Conservation (phyloP, 1,140 invertebrate genomes). For the Platorchestia sp. region DNA sequence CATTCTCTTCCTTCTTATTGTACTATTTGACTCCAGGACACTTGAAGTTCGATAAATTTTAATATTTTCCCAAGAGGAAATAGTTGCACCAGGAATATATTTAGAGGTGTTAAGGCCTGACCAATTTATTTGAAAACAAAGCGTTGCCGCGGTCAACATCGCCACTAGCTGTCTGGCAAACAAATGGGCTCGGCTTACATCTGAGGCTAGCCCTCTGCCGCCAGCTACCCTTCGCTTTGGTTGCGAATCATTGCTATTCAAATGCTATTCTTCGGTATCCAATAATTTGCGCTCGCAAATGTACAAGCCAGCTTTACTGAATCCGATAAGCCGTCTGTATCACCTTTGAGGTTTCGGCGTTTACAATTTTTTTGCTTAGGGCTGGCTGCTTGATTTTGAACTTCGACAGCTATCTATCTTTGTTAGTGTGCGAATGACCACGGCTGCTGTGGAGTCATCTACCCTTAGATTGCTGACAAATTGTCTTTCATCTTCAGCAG, state of each 20-base stretch:
- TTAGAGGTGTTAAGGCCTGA: neutral
- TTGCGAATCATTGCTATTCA: slow-evolving; percentile 14
- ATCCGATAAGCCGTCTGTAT: slow-evolving; percentile 34
- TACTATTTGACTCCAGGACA: too few species aligned
- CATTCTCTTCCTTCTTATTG: too few species aligned
- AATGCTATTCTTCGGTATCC: slow-evolving; percentile 15
- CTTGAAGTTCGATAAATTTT: too few species aligned
- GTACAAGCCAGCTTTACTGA: neutral
- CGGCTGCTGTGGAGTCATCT: neutral
- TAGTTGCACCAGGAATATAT: too few species aligned
- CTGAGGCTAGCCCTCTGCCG: neutral
- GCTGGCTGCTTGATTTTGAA: slow-evolving; percentile 26
- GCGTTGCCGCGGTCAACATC: neutral
- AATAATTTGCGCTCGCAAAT: slow-evolving; percentile 24
- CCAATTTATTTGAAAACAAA: neutral
- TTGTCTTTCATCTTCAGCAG: neutral
- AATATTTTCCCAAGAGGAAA: too few species aligned
- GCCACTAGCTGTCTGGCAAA: neutral
- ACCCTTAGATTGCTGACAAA: neutral
- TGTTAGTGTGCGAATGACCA: neutral
- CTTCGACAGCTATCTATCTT: neutral
- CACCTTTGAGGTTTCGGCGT: neutral
- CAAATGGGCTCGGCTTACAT: neutral
- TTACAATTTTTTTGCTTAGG: slow-evolving; percentile 2
- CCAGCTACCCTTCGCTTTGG: neutral